Base-by-base conservation (phyloP, 2,888 invertebrate species). In the Calephelis perditalis region DNA sequence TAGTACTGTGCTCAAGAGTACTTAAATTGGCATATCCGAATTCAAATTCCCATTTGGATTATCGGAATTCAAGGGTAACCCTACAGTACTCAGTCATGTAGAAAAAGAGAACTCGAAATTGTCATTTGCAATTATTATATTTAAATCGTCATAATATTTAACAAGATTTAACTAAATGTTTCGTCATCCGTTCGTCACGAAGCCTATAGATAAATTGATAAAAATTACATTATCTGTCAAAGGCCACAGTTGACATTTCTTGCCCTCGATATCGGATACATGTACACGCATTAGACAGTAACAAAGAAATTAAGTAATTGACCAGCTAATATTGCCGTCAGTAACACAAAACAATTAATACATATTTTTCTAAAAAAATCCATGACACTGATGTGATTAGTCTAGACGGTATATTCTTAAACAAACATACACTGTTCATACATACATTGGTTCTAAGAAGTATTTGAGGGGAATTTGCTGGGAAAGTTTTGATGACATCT, bases 371-470 rank as follows among this genome's bases (percentile, higher is more conserved):
- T 52, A 35, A 52, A 35, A 52, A 52, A 52, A 52, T 26, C 11
- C 49, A 35, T 64, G 64, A 54, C 40, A 44, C 58, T n/a, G 65
- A 63, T 44, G 43, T 35, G 52, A 44, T 57, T 15, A 58, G 44
- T n/a, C 44, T 46, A 47, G 56, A 10, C 44, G 26, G 49, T 40
- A 40, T 40, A 52, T 15, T 15, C 49, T 49, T 49, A 10, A 52
- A 9, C 26, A 10, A 40, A 40, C 40, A 40, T 3, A 26, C 26
- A 26, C 26, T 26, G 26, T 26, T 26, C 26, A 26, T 26, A 26
- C 26, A 26, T 26, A 26, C 26, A 26, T 26, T 3, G 26, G 40
- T 40, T 40, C 6, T 40, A 6, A 40, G 40, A 40, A 40, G 5
- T 40, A 7, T 40, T 40, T 40, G 8, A 1, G 8, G 40, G 40